Evolutionary conservation across 2,888 invertebrate genomes (phyloP), one percentile per base, ranked within the genome.

Genomic region (Apotomis betuletana): DNA sequence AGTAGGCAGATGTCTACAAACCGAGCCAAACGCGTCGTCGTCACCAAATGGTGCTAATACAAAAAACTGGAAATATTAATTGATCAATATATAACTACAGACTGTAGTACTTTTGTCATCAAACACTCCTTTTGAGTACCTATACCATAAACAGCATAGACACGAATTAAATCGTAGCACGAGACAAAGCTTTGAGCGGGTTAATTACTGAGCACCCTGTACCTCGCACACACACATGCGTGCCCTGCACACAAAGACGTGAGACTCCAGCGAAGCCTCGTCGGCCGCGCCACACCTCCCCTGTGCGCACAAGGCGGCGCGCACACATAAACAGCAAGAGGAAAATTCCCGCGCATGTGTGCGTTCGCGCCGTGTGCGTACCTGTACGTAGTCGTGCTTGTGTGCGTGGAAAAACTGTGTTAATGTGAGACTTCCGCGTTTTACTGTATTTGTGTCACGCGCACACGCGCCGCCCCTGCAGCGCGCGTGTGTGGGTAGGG

Each of bases 351-450:
- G 5, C 46, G n/a, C 5, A 3, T 67, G 84, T 86, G 80, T 81
- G 84, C 75, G 79, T 77, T 68, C 75, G 78, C 85, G 84, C 83
- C 85, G 76, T 78, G 83, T 85, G 64, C 61, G 46, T 63, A 85
- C 75, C 68, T 41, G 75, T 74, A 76, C 71, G n/a, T 55, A 4
- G 6, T 10, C 74, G 57, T 73, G 5, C 0, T n/a, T 59, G 91
- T 91, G 89, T 87, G 85, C 74, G 87, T 81, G 81, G 80, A 83
- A 88, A 90, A 91, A 90, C 85, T 90, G 82, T 91, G 91, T 89
- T 91, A 91, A 91, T 88, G 88, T 89, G 81, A 78, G 81, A 88
- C 89, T 92, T 92, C 92, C 92, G 92, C 86, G 84, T 90, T 87
- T 79, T 78, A 73, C 77, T 80, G 85, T 89, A 89, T 89, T 85